Evolutionary conservation across 2,797 vertebrate genomes (phyloP).

Genomic region (Ispidina lecontei): DNA sequence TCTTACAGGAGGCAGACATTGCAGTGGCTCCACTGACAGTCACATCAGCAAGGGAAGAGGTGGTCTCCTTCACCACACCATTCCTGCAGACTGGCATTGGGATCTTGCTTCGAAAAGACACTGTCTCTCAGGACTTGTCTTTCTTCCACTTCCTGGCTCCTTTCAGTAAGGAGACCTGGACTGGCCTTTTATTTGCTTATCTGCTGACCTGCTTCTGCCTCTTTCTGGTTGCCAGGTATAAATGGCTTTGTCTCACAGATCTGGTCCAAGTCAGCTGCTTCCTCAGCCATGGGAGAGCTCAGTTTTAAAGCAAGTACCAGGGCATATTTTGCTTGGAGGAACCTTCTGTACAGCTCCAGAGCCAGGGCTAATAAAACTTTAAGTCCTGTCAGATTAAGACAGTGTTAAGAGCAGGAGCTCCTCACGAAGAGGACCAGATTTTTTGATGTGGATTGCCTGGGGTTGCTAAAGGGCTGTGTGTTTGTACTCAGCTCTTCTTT

Average conservation of each 20-base stretch:
- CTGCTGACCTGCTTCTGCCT: conserved; percentile 85
- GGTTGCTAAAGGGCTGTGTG: background rate
- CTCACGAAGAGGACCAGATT: accelerated
- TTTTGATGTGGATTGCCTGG: background rate
- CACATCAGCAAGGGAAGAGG: conserved; percentile 84
- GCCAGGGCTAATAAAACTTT: background rate
- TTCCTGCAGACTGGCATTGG: conserved; percentile 92
- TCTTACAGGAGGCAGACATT: conserved; percentile 86
- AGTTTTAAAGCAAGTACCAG: background rate
- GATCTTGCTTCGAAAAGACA: conserved; percentile 86
- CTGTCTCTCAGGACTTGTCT: conserved; percentile 70
- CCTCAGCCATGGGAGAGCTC: background rate
- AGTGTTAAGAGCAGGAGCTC: background rate
- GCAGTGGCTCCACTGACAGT: conserved; percentile 89
- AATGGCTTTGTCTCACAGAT: background rate
- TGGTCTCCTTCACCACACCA: conserved; percentile 87
- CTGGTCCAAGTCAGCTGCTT: background rate
- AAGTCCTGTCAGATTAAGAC: background rate
- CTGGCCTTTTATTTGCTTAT: conserved; percentile 85
- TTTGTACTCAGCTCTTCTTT: background rate
- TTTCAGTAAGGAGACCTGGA: conserved; percentile 88
- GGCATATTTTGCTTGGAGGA: background rate
- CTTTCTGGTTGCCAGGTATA: conserved; percentile 85
- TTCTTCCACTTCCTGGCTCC: conserved; percentile 88
- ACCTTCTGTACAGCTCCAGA: background rate